Evolutionary conservation across 1,140 invertebrate species (phyloP), one percentile per base, ranked within the genome.

Genomic region (Popillia japonica): DNA sequence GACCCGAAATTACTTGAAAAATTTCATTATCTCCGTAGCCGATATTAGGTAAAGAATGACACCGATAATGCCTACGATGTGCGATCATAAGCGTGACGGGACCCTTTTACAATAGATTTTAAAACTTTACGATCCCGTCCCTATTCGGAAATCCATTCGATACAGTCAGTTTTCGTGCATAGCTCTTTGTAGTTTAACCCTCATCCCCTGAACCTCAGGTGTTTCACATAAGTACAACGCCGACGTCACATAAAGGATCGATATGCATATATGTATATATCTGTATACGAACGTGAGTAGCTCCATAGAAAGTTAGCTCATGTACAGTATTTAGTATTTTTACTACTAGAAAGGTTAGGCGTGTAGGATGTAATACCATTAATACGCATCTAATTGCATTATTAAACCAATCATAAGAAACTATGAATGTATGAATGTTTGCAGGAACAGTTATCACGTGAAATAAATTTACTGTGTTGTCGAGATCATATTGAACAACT

Each of bases 41-140:
- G 44, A 68, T 72, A 78, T 78, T 78, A 78, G 64, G 27, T 9
- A 42, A 78, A 78, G 77, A 78, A 78, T 78, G 68, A 48, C 44
- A 78, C 77, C 77, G 77, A 78, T 78, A 78, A 78, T 78, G 77
- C 72, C 20, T 40, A 48, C 72, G 72, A 73, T 78, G 44, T 44
- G 68, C 44, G 64, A 68, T 78, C 77, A 74, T 74, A 74, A 42
- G 77, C 77, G 77, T 78, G 77, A 78, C 77, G 77, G 34, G 41
- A 27, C 68, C 68, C 40, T n/a, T 42, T 64, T 72, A 78, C 72
- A 78, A 78, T 72, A 74, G 77, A 68, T 78, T 78, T 78, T 78
- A 78, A 44, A 68, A 61, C 44, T 64, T 78, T 78, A 68, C 61
- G 68, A 72, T 48, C 68, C 68, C 20, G 22, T 14, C 68, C 64